Percentiles rank a stretch among this genome's conserved stretches.
Conservation (phyloP, 2,113 vertebrate genomes). For the Ictidomys tridecemlineatus region DNA sequence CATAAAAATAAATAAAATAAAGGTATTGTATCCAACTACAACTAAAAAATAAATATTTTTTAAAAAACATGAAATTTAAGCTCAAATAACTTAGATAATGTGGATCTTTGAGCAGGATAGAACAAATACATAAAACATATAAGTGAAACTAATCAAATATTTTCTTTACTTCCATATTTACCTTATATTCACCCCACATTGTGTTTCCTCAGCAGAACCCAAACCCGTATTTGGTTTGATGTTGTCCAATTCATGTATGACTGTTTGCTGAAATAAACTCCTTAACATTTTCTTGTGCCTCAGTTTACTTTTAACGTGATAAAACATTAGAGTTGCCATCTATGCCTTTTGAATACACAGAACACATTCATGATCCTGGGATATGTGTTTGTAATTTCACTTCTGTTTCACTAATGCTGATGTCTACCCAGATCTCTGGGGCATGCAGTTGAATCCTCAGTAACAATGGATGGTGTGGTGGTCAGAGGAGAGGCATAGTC, state of each 20-base stretch:
- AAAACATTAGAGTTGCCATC: not conserved
- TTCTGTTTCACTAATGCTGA: not conserved
- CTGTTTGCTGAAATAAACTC: not conserved
- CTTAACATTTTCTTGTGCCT: not conserved
- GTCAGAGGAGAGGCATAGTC: not conserved
- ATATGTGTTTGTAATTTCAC: not conserved
- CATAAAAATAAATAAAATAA: too few relatives aligned
- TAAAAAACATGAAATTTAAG: not conserved
- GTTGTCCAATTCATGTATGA: not conserved
- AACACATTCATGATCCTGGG: not conserved
- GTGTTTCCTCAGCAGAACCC: not conserved
- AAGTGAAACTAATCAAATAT: not conserved
- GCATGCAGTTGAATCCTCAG: not conserved
- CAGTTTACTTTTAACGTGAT: not conserved
- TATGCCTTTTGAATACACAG: not conserved
- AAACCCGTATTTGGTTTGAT: not conserved
- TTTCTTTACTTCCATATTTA: not conserved
- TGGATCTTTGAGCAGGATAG: not conserved
- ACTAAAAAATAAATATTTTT: not conserved
- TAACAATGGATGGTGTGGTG: not conserved
- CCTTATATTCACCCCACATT: not conserved
- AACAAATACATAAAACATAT: not conserved
- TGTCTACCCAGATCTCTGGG: not conserved
- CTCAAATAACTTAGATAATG: not conserved
- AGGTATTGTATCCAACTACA: too few relatives aligned